Conservation (phyloP, 2,888 invertebrate species). For the Andrena dorsata region DNA sequence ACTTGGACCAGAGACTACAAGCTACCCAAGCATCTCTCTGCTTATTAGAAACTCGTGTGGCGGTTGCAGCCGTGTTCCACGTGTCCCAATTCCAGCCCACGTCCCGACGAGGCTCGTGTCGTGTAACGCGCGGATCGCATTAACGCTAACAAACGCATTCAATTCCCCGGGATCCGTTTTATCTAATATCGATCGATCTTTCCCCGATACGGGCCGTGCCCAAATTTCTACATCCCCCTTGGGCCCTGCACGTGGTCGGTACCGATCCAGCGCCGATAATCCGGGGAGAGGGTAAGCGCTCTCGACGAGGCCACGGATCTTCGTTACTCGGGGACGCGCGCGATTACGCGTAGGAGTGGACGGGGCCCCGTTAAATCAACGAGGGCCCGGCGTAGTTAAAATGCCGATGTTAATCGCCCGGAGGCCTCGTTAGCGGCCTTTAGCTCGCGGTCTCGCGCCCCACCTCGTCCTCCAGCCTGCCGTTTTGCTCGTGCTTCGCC, state of each 20-base stretch:
- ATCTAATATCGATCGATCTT: conserved; percentile 56
- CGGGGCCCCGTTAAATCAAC: conserved; percentile 73
- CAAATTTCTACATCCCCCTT: conserved; percentile 40
- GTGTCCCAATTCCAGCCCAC: conserved; percentile 49
- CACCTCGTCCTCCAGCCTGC: not conserved
- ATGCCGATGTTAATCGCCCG: conserved; percentile 78
- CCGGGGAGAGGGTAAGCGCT: conserved; percentile 17
- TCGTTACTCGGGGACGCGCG: conserved; percentile 60
- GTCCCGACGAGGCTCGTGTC: not conserved
- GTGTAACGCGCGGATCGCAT: conserved; percentile 29
- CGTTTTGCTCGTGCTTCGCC: not conserved
- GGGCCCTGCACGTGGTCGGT: conserved; percentile 34
- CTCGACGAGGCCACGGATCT: conserved; percentile 43
- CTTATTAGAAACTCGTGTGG: not conserved
- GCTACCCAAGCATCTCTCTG: not conserved
- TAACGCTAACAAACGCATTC: conserved; percentile 49
- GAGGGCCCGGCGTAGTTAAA: conserved; percentile 73
- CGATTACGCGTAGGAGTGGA: conserved; percentile 74
- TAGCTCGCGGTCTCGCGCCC: conserved; percentile 62
- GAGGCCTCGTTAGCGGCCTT: conserved; percentile 75
- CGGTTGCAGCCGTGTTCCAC: conserved; percentile 12
- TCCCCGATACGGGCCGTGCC: conserved; percentile 34
- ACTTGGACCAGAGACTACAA: not conserved
- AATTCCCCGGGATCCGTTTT: conserved; percentile 43
- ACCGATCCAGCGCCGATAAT: conserved; percentile 53